phyloP scores from a whole-genome alignment of 2,797 vertebrate genomes.

The Crenuchus spilurus region DNA sequence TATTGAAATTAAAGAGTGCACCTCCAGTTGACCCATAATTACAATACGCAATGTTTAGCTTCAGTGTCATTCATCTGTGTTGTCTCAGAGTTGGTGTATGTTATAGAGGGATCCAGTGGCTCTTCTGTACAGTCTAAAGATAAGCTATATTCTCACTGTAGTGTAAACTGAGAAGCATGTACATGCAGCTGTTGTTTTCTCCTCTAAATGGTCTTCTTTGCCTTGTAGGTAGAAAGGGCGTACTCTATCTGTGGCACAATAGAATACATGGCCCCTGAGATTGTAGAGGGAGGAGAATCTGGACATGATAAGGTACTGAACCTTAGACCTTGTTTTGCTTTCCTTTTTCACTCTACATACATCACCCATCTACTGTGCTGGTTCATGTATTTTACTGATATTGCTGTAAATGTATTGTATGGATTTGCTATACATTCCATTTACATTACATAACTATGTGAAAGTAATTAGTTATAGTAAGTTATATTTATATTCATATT shows the following conservation, averaged over 20 bases:
- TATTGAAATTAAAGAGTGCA: constrained; percentile 24
- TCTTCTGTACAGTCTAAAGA: background rate
- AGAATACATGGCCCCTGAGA: constrained; percentile 99
- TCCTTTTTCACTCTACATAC: background rate
- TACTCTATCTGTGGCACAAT: constrained; percentile 98
- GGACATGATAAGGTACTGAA: constrained; percentile 94
- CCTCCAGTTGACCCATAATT: constrained; percentile 5
- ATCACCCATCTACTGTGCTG: background rate
- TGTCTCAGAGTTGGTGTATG: background rate
- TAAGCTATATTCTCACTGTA: constrained; percentile 1
- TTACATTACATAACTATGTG: no score
- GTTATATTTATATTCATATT: no score
- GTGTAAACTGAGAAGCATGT: background rate
- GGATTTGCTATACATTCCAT: background rate
- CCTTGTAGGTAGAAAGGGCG: constrained; percentile 86
- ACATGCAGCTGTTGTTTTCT: background rate
- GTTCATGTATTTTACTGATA: background rate
- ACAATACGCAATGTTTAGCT: background rate
- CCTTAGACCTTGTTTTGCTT: background rate
- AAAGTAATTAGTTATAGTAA: no score
- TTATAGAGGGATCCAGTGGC: background rate
- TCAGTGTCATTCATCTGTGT: background rate
- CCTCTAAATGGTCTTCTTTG: background rate
- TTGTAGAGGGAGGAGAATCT: constrained; percentile 91
- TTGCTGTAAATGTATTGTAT: no score